phyloP scores from a whole-genome alignment of 1,140 invertebrate species.

The Dryas iulia region DNA sequence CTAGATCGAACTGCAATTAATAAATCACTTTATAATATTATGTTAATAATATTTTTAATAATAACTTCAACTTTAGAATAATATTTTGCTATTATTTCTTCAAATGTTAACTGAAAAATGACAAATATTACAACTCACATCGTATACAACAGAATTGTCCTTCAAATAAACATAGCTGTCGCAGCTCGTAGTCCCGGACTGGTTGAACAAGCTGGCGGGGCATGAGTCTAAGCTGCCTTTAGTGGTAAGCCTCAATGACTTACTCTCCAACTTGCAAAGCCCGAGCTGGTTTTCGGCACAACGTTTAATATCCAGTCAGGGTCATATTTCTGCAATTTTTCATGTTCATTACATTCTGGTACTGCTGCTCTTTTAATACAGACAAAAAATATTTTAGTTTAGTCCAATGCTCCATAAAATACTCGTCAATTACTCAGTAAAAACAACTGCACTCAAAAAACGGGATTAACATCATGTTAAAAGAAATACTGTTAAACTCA shows the following conservation, averaged over 20 bases:
- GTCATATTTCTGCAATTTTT: slow-evolving; percentile 53
- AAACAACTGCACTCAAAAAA: too few relatives aligned
- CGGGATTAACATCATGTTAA: too few relatives aligned
- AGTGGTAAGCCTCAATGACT: not conserved
- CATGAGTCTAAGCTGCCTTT: slow-evolving; percentile 32
- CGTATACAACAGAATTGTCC: slow-evolving; percentile 51
- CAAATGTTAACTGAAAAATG: not conserved
- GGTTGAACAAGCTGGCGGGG: slow-evolving; percentile 37
- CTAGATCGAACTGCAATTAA: slow-evolving; percentile 42
- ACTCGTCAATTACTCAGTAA: too few relatives aligned
- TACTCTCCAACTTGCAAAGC: slow-evolving; percentile 41
- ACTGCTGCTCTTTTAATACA: slow-evolving; percentile 79
- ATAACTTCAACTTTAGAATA: not conserved
- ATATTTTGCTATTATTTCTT: not conserved
- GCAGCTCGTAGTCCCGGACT: slow-evolving; percentile 30
- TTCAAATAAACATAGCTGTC: slow-evolving; percentile 36
- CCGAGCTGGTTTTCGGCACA: slow-evolving; percentile 52
- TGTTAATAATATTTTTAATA: too few relatives aligned
- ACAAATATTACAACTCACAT: slow-evolving; percentile 37
- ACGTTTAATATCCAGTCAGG: slow-evolving; percentile 79
- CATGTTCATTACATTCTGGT: slow-evolving; percentile 80
- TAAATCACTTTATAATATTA: not conserved
- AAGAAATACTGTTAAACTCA: too few relatives aligned
- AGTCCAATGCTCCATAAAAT: too few relatives aligned
- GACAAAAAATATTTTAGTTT: not conserved